phyloP scores from a whole-genome alignment of 2,888 invertebrate genomes.

The Limnephilus rhombicus region DNA sequence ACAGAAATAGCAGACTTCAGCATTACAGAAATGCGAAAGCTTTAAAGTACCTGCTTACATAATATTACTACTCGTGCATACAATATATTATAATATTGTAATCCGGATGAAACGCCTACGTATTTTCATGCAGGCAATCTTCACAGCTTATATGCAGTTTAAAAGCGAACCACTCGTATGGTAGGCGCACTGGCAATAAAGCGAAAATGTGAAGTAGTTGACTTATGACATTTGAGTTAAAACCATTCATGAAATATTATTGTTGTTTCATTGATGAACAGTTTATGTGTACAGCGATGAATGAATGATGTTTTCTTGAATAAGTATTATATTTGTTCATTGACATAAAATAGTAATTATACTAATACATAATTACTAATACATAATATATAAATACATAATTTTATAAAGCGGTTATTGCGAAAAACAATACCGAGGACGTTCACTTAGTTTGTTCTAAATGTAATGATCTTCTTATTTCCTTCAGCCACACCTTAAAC shows the following conservation, averaged over 20 bases:
- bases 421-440: background rate
- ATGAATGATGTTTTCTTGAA: background rate
- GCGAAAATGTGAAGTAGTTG: background rate
- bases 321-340: background rate
- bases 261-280: background rate
- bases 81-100: background rate
- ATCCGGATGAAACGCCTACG: background rate
- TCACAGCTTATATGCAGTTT: background rate
- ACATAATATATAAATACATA: too few relatives aligned
- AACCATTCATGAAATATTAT: background rate
- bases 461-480: background rate
- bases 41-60: background rate
- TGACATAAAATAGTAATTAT: too few relatives aligned
- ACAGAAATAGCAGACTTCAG: background rate
- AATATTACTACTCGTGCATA: background rate
- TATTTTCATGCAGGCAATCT: background rate
- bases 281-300: background rate
- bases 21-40: background rate
- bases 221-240: background rate
- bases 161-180: background rate
- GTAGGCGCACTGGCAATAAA: background rate
- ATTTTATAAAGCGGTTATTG: background rate
- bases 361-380: too few relatives aligned
- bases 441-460: background rate
- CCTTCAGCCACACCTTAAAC: too few relatives aligned